Evolutionary conservation across 2,888 invertebrate genomes (phyloP), one percentile per base, ranked within the genome.

Genomic region (Netelia virgata): DNA sequence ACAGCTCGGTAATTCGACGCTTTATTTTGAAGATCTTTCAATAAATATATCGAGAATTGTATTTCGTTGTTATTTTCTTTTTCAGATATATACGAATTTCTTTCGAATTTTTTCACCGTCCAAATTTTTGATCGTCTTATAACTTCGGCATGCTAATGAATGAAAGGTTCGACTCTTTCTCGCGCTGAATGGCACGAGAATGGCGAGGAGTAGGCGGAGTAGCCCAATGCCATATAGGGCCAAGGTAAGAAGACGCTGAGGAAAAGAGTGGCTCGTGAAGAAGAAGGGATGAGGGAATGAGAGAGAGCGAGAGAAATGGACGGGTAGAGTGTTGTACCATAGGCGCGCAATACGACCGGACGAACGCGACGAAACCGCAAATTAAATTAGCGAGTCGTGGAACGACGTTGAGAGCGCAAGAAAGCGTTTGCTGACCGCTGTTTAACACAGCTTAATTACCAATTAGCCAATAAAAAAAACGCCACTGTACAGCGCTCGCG

Each of bases 391-490:
- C 90, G 90, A 90, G 89, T 90, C 88, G 88, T 88, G 87, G 90
- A 91, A 91, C 89, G 90, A 90, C 86, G 88, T 80, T 80, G 88
- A 88, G 89, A 84, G 89, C 88, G 88, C 91, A 92, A 92, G 91
- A 92, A 92, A 92, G 92, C 92, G 92, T 92, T 91, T 90, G 91
- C 91, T 90, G 90, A 88, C 90, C 90, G 89, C 91, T 91, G 89
- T 91, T 92, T 92, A 92, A 91, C 92, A 89, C 88, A 86, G 88
- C 91, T 92, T 92, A 92, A 93, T 92, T 92, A 92, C 91, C 92
- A 92, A 93, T 93, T 92, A 92, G 91, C 89, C 89, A 91, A 92
- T 91, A 93, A 93, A 93, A 92, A 93, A 93, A 87, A 87, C 79
- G 86, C 87, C 88, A 85, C 89, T 90, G 90, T 89, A 89, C 88